Evolutionary conservation across 2,888 invertebrate genomes (phyloP), one percentile per base, ranked within the genome.

Genomic region (Melieria omissa): DNA sequence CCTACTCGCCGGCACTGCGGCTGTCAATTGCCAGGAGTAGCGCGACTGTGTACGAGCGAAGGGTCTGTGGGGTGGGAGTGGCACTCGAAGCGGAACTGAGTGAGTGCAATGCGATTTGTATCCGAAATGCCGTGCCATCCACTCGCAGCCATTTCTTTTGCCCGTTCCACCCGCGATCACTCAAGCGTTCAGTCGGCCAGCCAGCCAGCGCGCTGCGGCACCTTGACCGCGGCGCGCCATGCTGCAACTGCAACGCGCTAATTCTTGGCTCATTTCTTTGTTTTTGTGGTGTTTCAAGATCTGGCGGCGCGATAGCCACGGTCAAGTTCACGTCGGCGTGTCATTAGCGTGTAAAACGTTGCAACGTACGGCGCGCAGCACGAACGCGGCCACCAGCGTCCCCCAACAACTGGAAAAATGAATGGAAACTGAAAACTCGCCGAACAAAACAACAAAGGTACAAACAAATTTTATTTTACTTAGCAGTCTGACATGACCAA

Each of bases 311-410:
- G 85, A 84, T 84, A 84, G 84, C 85, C 82, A 85, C 82, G 84
- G 84, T 85, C 84, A 84, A 84, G 84, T 84, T 84, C 85, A 84
- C 82, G 81, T 78, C 82, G 71, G 78, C 78, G 80, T 81, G 77
- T 81, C 81, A 81, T 81, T 81, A 81, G 80, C 81, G 81, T 77
- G 77, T 76, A 78, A 78, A 77, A 77, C 72, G 74, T 55, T 74
- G 74, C 75, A 76, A 71, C 65, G 66, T 29, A 29, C 29, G 57
- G 29, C 66, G 68, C 52, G 60, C 14, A 61, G 70, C 65, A 63
- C 29, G 45, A 62, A 29, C 61, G 70, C 52, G 61, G 57, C 68
- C 75, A 45, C 44, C 52, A 61, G n/a, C 16, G 46, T 54, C 64
- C 42, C 10, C 7, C 46, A 71, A 2, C 1, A 58, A 67, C 42